Percentiles rank a stretch among this genome's conserved stretches.
These are phyloP conservation scores for Mesorhabditis spiculigera DNA, from an alignment of 2,888 invertebrate genomes.

Conservation along the genomic window DNA sequence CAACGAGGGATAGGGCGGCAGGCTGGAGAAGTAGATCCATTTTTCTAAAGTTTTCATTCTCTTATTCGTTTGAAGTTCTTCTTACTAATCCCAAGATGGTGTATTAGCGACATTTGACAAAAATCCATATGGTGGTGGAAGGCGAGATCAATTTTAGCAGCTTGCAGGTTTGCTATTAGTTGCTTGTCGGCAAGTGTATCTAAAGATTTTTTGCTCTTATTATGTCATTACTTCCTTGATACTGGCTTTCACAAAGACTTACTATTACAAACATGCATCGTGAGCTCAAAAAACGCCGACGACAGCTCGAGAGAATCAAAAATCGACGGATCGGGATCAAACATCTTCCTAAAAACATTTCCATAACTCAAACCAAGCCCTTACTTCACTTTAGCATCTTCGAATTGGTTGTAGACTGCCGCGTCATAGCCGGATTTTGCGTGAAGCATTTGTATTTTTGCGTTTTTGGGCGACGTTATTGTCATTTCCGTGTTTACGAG, in stretches of 20 bases:
- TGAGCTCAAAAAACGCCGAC: constrained; percentile 4
- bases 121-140: constrained; percentile 6
- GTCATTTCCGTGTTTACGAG: constrained; percentile 12
- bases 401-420: neutral
- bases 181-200: neutral
- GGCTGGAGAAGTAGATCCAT: constrained; percentile 4
- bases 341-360: neutral
- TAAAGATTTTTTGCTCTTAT: neutral
- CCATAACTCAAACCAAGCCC: neutral
- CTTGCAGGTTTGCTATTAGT: neutral
- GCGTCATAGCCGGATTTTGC: neutral
- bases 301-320: neutral
- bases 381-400: neutral
- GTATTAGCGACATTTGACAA: neutral
- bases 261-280: constrained; percentile 1
- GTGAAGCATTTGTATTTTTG: neutral
- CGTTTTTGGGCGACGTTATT: neutral
- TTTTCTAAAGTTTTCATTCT: neutral
- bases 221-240: neutral
- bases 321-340: neutral
- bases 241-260: neutral
- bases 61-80: neutral
- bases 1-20: constrained; percentile 2
- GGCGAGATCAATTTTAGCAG: neutral
- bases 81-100: neutral